phyloP scores from a whole-genome alignment of 2,113 vertebrate species.

The Pollachius pollachius region DNA sequence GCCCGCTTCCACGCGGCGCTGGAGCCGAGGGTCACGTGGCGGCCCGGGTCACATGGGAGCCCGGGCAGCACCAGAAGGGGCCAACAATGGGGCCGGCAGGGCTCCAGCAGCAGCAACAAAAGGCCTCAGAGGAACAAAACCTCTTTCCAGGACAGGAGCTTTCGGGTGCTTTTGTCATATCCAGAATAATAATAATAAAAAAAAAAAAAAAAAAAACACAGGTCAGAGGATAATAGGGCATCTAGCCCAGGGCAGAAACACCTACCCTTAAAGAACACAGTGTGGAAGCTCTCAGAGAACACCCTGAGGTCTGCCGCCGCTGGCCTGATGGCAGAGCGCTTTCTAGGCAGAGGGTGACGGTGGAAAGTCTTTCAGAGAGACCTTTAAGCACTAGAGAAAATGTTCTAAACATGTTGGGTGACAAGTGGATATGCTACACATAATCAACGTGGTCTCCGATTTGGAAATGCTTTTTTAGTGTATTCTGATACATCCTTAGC shows the following conservation, averaged over 20 bases:
- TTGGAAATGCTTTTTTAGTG: too few species aligned
- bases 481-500: too few species aligned
- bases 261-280: slow-evolving; percentile 16
- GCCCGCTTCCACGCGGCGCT: slow-evolving; percentile 39
- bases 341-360: background rate
- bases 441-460: too few species aligned
- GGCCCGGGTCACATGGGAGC: slow-evolving; percentile 43
- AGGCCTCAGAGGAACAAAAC: slow-evolving; percentile 7
- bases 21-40: slow-evolving; percentile 52
- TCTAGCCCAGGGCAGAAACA: slow-evolving; percentile 30
- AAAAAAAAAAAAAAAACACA: slow-evolving; percentile 38
- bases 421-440: too few species aligned
- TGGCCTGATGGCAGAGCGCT: background rate
- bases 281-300: slow-evolving; percentile 41
- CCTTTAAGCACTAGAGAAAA: too few species aligned
- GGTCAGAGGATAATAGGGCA: slow-evolving; percentile 25
- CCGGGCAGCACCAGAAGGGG: slow-evolving; percentile 50
- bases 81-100: background rate
- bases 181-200: slow-evolving; percentile 45
- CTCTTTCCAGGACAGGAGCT: slow-evolving; percentile 11
- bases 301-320: background rate
- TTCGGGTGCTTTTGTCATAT: slow-evolving; percentile 37
- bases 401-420: too few species aligned
- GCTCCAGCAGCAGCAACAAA: slow-evolving; percentile 23
- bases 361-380: too few species aligned